phyloP scores from a whole-genome alignment of 2,888 invertebrate genomes.

The Diaprepes abbreviatus region DNA sequence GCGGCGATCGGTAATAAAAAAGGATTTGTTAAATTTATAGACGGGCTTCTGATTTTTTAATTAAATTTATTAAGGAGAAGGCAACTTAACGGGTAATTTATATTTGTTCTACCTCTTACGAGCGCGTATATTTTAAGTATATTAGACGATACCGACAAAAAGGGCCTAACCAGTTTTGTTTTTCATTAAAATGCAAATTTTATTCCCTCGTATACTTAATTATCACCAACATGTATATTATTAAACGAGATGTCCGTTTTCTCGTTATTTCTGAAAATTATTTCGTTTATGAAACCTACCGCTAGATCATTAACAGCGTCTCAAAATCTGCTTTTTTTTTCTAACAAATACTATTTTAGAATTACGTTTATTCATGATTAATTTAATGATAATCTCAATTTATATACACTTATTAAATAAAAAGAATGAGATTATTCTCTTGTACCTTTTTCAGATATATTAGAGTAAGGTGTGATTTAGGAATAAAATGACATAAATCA shows the following conservation, averaged over 20 bases:
- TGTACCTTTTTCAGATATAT: too few species aligned
- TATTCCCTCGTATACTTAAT: conserved; percentile 20
- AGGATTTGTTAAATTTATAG: conserved; percentile 46
- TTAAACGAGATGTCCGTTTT: neutral
- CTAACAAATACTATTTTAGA: too few species aligned
- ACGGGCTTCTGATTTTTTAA: conserved; percentile 54
- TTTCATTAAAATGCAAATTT: conserved; percentile 58
- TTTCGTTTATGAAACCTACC: too few species aligned
- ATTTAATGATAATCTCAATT: too few species aligned
- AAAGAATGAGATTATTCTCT: too few species aligned
- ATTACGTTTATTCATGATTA: too few species aligned
- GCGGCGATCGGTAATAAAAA: conserved; percentile 26
- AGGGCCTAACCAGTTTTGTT: conserved; percentile 50
- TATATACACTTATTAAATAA: too few species aligned
- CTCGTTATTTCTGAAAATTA: too few species aligned
- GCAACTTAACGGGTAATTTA: conserved; percentile 55
- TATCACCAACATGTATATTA: conserved; percentile 30
- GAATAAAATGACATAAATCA: too few species aligned
- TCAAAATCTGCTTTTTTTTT: too few species aligned
- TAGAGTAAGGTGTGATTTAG: too few species aligned
- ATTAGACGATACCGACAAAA: conserved; percentile 53
- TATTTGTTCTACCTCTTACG: conserved; percentile 53
- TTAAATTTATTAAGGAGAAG: conserved; percentile 53
- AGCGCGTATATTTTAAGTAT: conserved; percentile 55
- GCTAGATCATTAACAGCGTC: too few species aligned